phyloP scores from a whole-genome alignment of 2,888 invertebrate genomes.

The Oegoconia quadripuncta region DNA sequence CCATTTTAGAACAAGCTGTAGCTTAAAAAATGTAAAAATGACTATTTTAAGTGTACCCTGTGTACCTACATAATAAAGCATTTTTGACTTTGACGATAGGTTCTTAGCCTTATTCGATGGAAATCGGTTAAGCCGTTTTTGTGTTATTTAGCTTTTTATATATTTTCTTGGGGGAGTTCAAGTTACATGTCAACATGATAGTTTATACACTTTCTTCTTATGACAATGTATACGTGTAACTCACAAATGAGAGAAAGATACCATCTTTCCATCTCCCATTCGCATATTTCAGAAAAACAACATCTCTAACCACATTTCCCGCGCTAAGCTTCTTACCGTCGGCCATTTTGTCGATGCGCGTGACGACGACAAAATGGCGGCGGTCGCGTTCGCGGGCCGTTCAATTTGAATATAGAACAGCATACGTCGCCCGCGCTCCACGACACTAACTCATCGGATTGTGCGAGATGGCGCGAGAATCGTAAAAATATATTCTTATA shows the following conservation, averaged over 20 bases:
- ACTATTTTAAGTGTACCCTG: no score
- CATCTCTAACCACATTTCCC: constrained; percentile 47
- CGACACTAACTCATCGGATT: constrained; percentile 76
- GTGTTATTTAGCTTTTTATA: no score
- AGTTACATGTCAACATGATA: no score
- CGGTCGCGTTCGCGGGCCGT: constrained; percentile 56
- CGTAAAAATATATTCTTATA: constrained; percentile 73
- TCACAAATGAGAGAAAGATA: neutral
- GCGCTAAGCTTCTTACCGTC: constrained; percentile 52
- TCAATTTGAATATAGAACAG: constrained; percentile 78
- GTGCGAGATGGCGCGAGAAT: constrained; percentile 69
- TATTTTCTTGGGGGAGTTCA: no score
- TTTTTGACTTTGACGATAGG: no score
- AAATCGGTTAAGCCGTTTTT: no score
- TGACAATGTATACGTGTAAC: no score
- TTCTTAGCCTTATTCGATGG: no score
- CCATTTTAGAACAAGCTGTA: no score
- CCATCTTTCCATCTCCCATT: neutral
- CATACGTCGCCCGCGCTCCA: constrained; percentile 73
- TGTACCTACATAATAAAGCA: no score
- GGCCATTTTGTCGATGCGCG: constrained; percentile 56
- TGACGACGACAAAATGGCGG: constrained; percentile 72
- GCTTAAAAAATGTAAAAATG: no score
- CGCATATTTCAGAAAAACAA: constrained; percentile 34
- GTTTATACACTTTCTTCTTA: no score